Evolutionary conservation across 1,140 invertebrate species (phyloP).

Genomic region (Heterodera schachtii): DNA sequence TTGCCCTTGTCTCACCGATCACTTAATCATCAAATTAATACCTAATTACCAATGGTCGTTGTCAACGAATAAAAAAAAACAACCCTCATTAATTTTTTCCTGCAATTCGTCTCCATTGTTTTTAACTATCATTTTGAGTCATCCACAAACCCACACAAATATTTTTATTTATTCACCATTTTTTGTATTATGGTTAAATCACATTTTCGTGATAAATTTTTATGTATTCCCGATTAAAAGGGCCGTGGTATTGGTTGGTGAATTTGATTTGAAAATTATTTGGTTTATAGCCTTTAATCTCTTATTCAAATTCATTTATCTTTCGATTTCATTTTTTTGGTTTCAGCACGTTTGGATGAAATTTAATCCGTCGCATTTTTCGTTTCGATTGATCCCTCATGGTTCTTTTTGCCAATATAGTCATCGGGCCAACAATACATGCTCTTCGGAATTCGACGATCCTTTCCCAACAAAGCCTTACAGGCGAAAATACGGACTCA

Average conservation of each 20-base stretch:
- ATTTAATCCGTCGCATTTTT: not conserved
- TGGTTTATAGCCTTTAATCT: no score
- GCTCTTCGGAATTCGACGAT: not conserved
- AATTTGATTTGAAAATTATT: no score
- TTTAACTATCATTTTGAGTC: no score
- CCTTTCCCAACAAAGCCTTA: constrained; percentile 1
- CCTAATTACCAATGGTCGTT: not conserved
- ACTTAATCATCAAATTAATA: not conserved
- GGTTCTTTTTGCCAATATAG: not conserved
- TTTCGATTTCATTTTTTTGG: not conserved
- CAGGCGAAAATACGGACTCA: not conserved
- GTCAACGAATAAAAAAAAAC: not conserved
- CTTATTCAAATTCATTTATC: not conserved
- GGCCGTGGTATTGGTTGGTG: no score
- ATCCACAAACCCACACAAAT: no score
- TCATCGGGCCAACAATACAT: not conserved
- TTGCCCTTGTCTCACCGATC: not conserved
- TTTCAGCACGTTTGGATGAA: not conserved
- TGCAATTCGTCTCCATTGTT: no score
- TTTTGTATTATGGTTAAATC: not conserved
- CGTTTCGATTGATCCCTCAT: not conserved
- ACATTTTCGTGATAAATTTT: constrained; percentile 4
- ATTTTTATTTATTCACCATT: not conserved
- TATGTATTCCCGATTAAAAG: not conserved
- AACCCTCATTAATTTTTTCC: not conserved